These are phyloP conservation scores for Drosophila meridionalis DNA, from an alignment of 2,888 invertebrate genomes.

Conservation along the genomic window DNA sequence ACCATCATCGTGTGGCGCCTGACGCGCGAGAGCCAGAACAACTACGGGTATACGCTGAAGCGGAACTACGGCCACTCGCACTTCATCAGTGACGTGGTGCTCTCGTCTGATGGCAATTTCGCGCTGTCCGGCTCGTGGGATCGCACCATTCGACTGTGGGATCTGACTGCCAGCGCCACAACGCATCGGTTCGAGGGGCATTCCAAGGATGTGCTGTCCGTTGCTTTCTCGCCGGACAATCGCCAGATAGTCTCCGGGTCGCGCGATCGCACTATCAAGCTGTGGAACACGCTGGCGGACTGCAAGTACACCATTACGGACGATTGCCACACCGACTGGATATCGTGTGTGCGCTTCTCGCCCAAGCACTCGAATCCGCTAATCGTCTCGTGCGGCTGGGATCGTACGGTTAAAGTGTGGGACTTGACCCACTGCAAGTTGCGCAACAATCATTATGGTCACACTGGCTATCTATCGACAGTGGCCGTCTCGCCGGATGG, in stretches of 20 bases:
- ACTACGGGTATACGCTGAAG: slow-evolving; percentile 97
- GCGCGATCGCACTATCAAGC: slow-evolving; percentile 98
- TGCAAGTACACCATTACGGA: slow-evolving; percentile 99
- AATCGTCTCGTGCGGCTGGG: slow-evolving; percentile 99
- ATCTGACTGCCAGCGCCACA: slow-evolving; percentile 97
- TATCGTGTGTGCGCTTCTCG: slow-evolving; percentile 99
- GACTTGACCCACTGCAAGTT: slow-evolving; percentile 99
- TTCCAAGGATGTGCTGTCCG: slow-evolving; percentile 99
- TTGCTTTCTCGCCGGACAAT: slow-evolving; percentile 99
- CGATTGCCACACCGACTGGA: slow-evolving; percentile 98
- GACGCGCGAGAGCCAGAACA: slow-evolving; percentile 96
- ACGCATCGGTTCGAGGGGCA: slow-evolving; percentile 99
- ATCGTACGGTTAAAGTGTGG: slow-evolving; percentile 99
- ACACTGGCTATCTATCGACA: slow-evolving; percentile 98
- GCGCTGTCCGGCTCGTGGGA: slow-evolving; percentile 99
- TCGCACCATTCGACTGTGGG: slow-evolving; percentile 98
- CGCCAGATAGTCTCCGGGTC: slow-evolving; percentile 99
- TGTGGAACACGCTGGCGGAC: slow-evolving; percentile 99
- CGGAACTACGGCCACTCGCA: slow-evolving; percentile 98
- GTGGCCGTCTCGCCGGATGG: slow-evolving; percentile 99
- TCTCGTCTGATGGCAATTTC: slow-evolving; percentile 99
- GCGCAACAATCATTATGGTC: slow-evolving; percentile 98
- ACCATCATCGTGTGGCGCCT: slow-evolving; percentile 98
- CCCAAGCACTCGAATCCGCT: slow-evolving; percentile 98
- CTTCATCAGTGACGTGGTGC: slow-evolving; percentile 98